These are phyloP conservation scores for Bombus superbus DNA, from an alignment of 1,140 invertebrate genomes.

Conservation along the genomic window DNA sequence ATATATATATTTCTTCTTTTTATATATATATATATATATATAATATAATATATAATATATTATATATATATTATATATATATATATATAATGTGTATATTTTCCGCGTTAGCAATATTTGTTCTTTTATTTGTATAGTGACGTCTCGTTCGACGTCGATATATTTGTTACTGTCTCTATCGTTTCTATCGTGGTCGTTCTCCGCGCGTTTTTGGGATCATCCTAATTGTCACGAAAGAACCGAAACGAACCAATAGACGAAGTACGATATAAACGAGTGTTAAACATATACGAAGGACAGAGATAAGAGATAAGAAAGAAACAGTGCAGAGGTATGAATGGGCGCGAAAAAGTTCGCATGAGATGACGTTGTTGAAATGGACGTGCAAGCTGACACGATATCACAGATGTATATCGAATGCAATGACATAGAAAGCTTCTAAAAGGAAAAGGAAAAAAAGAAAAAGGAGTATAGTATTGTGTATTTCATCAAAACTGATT, in stretches of 20 bases:
- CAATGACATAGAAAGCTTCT: fast-evolving
- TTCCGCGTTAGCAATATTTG: slow-evolving; percentile 36
- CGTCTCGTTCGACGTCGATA: slow-evolving; percentile 22
- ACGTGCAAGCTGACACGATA: neutral
- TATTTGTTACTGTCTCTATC: neutral
- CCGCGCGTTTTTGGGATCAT: fast-evolving
- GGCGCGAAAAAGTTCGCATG: fast-evolving
- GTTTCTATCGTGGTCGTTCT: neutral
- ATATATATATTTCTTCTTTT: neutral
- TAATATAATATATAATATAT: slow-evolving; percentile 11
- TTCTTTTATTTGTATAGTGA: neutral
- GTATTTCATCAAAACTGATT: neutral
- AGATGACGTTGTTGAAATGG: neutral
- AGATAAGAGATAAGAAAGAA: neutral
- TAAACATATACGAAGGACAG: slow-evolving; percentile 6
- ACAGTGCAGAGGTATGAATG: neutral
- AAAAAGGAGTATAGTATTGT: neutral
- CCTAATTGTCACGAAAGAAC: too few relatives aligned
- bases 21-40: neutral
- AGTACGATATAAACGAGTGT: too few relatives aligned
- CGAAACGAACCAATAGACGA: fast-evolving
- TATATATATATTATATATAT: slow-evolving; percentile 18
- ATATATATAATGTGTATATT: slow-evolving; percentile 21
- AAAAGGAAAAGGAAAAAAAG: neutral
- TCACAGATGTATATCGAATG: neutral